Conservation (phyloP, 2,888 invertebrate genomes). For the Ptilodon capucinus region DNA sequence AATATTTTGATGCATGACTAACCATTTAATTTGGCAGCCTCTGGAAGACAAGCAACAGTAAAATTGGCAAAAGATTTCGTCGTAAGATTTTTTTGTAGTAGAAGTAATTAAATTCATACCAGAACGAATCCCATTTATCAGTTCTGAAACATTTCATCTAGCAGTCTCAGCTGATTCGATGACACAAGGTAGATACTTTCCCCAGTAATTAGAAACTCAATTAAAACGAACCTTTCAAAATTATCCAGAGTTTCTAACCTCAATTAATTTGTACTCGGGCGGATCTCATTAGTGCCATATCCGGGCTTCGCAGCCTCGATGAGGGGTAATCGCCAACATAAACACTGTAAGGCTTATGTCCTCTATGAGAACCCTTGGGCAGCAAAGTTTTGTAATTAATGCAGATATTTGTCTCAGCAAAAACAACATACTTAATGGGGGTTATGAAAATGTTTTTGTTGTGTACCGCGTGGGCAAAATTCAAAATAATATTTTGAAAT, state of each 20-base stretch:
- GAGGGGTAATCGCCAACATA: constrained; percentile 21
- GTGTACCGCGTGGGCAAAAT: neutral
- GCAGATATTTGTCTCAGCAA: neutral
- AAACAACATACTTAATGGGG: neutral
- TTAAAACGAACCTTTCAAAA: constrained; percentile 10
- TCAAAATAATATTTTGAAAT: neutral
- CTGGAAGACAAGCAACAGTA: too few species aligned
- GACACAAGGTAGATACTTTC: too few species aligned
- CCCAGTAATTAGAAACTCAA: constrained; percentile 15
- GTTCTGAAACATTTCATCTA: too few species aligned
- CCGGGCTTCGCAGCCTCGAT: constrained; percentile 10
- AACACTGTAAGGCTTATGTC: constrained; percentile 9
- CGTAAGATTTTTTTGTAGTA: too few species aligned
- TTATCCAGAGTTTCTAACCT: constrained; percentile 18
- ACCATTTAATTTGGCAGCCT: too few species aligned
- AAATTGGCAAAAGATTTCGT: too few species aligned
- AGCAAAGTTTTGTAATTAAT: neutral
- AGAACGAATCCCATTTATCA: too few species aligned
- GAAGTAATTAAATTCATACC: too few species aligned
- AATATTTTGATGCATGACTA: too few species aligned
- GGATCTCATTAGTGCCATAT: constrained; percentile 29
- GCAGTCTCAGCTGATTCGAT: too few species aligned
- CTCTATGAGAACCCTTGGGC: neutral
- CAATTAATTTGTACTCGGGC: constrained; percentile 22
- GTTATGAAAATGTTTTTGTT: neutral